A percentile compares a stretch with the other conserved stretches of the same genome.
phyloP scores from a whole-genome alignment of 1,140 invertebrate species.

The Drosophila biarmipes region DNA sequence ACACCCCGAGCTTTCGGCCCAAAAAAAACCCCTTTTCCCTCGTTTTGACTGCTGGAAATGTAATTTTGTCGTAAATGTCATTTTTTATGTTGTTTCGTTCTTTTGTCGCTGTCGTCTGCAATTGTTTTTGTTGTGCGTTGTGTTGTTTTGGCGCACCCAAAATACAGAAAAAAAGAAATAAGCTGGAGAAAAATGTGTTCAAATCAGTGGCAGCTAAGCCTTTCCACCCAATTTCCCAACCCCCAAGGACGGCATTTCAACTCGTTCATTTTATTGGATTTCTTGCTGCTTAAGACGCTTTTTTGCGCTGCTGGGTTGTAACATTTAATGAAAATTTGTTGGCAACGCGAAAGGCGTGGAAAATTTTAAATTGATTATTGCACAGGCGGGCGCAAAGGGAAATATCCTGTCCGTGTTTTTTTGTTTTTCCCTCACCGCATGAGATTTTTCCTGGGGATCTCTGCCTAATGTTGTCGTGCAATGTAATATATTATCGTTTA shows the following conservation, averaged over 20 bases:
- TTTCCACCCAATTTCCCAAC: slow-evolving; percentile 13
- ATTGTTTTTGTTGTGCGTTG: slow-evolving; percentile 58
- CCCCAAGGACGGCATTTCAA: slow-evolving; percentile 56
- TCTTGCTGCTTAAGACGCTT: slow-evolving; percentile 31
- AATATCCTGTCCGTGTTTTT: slow-evolving; percentile 27
- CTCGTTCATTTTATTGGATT: slow-evolving; percentile 72
- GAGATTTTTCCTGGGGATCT: slow-evolving; percentile 29
- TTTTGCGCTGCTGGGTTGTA: slow-evolving; percentile 46
- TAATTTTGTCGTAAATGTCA: slow-evolving; percentile 76
- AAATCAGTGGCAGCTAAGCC: slow-evolving; percentile 65
- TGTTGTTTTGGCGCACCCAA: slow-evolving; percentile 13
- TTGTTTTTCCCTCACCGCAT: slow-evolving; percentile 29
- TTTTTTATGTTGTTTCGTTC: slow-evolving; percentile 63
- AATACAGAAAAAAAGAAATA: slow-evolving; percentile 21
- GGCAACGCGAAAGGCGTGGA: slow-evolving; percentile 68
- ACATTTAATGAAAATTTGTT: slow-evolving; percentile 78
- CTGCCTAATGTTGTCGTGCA: slow-evolving; percentile 54
- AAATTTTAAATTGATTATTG: slow-evolving; percentile 78
- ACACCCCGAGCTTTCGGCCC: slow-evolving; percentile 1
- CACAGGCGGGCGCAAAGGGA: slow-evolving; percentile 24
- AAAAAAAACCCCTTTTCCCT: not conserved
- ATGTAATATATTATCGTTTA: slow-evolving; percentile 76
- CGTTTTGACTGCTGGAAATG: slow-evolving; percentile 56
- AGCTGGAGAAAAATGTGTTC: slow-evolving; percentile 67
- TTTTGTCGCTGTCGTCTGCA: slow-evolving; percentile 48